A percentile compares a stretch with the other conserved stretches of the same genome.
Conservation (phyloP, 2,888 invertebrate genomes). For the Diadegma fenestrale region DNA sequence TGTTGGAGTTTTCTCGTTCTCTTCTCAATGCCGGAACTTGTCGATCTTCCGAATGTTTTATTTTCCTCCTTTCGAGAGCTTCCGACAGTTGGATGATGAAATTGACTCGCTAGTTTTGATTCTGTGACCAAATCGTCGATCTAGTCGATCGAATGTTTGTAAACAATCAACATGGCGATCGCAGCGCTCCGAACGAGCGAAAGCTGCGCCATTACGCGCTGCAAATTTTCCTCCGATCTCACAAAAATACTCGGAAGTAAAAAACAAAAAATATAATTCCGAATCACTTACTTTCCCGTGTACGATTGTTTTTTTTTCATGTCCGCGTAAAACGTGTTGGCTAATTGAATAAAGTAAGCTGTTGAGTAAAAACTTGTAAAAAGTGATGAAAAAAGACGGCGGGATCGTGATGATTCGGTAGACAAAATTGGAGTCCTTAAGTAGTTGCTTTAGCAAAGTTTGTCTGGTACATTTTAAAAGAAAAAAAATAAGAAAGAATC, state of each 20-base stretch:
- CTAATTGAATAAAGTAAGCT: neutral
- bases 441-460: neutral
- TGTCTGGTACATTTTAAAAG: constrained; percentile 23
- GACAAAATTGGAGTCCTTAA: constrained; percentile 22
- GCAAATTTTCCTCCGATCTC: neutral
- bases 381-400: neutral
- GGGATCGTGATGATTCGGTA: neutral
- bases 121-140: too few relatives aligned
- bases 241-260: neutral
- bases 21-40: constrained; percentile 61
- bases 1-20: constrained; percentile 18
- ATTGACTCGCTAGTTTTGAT: neutral
- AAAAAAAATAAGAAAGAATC: neutral
- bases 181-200: neutral
- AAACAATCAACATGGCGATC: neutral
- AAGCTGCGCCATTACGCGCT: neutral
- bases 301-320: neutral
- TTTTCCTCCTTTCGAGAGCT: constrained; percentile 8
- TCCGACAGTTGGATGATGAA: constrained; percentile 9
- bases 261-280: neutral
- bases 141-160: neutral
- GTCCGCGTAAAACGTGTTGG: neutral
- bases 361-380: neutral
- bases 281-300: neutral
- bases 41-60: neutral